These are phyloP conservation scores for Odontamblyopus lacepedii DNA, from an alignment of 2,797 vertebrate genomes.

Conservation along the genomic window DNA sequence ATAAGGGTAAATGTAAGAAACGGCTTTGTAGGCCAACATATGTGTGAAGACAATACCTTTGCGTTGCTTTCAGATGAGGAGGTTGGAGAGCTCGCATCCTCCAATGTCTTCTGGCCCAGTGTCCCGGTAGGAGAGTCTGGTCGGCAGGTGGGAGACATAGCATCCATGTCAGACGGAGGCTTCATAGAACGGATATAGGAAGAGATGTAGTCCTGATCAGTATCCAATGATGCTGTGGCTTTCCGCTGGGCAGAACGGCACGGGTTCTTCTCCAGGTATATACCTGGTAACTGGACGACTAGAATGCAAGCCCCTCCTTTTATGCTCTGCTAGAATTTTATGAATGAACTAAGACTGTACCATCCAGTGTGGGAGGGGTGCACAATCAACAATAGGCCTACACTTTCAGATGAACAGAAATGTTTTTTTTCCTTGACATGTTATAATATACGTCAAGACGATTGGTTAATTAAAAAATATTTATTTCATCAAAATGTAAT, in stretches of 20 bases:
- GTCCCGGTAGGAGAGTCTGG: constrained; percentile 86
- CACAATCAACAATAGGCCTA: constrained; percentile 30
- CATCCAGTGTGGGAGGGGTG: constrained; percentile 66
- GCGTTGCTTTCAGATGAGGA: constrained; percentile 81
- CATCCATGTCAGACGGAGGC: constrained; percentile 83
- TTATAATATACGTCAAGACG: neutral
- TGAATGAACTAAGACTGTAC: constrained; percentile 85
- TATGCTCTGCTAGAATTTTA: constrained; percentile 84
- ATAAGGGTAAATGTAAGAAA: constrained; percentile 1
- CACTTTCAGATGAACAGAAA: constrained; percentile 25
- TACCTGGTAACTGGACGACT: constrained; percentile 82
- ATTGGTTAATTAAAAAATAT: neutral
- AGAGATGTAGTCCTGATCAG: constrained; percentile 33
- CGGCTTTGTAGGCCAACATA: constrained; percentile 19
- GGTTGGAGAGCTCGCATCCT: constrained; percentile 83
- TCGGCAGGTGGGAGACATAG: constrained; percentile 86
- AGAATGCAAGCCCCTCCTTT: constrained; percentile 81
- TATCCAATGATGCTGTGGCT: constrained; percentile 51
- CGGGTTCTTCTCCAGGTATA: constrained; percentile 77
- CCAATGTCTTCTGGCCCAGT: constrained; percentile 81
- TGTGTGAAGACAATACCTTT: constrained; percentile 79
- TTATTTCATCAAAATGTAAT: neutral
- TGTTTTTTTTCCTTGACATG: constrained; percentile 17
- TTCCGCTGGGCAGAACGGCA: constrained; percentile 46
- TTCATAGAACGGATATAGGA: constrained; percentile 82